Evolutionary conservation across 30 jellyfish, hydroid and myxozoan genomes (phyloP).

Genomic region (Cassiopea andromeda): DNA sequence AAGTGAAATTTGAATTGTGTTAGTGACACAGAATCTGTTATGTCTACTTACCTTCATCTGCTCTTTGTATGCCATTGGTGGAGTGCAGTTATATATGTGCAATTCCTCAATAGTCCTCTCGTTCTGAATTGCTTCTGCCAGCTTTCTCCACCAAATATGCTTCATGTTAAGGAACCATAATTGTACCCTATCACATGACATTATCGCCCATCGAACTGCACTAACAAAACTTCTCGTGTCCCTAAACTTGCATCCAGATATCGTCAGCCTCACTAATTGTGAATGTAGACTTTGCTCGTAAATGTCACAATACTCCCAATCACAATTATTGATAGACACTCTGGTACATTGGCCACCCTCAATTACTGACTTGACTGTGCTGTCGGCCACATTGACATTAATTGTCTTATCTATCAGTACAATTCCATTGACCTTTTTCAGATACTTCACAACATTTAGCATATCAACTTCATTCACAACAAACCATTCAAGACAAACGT

Average conservation of each 20-base stretch:
- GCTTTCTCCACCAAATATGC: background rate
- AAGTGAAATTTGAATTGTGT: no score
- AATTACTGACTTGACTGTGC: background rate
- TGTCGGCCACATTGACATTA: background rate
- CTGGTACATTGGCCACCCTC: background rate
- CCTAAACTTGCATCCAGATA: background rate
- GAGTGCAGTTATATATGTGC: background rate
- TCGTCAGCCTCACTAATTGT: background rate
- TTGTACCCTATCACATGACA: background rate
- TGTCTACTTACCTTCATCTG: background rate
- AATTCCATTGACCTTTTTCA: background rate
- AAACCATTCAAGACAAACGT: background rate
- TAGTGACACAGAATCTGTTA: no score
- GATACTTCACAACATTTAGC: background rate
- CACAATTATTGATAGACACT: background rate
- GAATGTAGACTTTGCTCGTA: background rate
- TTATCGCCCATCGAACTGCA: background rate
- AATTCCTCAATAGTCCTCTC: background rate
- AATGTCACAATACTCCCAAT: accelerated
- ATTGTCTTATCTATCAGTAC: accelerated
- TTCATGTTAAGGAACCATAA: background rate
- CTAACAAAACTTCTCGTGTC: background rate
- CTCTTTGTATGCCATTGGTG: background rate
- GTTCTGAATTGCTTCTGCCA: background rate
- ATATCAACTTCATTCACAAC: background rate